These are phyloP conservation scores for Uropetala carovei DNA, from an alignment of 2,888 invertebrate species.

Conservation along the genomic window DNA sequence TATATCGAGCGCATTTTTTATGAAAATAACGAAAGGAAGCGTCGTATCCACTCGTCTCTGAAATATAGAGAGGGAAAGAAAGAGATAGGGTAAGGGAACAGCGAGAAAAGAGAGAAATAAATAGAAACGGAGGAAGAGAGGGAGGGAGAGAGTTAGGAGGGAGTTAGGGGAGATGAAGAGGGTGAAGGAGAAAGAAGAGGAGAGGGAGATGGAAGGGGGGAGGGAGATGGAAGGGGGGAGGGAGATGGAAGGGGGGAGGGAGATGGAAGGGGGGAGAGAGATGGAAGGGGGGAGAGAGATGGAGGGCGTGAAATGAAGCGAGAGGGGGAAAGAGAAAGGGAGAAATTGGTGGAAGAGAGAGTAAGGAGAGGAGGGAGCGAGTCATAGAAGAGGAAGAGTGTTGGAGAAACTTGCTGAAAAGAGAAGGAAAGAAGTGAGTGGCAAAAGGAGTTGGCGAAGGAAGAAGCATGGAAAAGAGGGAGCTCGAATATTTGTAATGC, in stretches of 20 bases:
- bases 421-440: no score
- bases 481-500: constrained; percentile 11
- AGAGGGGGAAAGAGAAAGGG: constrained; percentile 22
- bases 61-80: no score
- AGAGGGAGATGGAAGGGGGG: background rate
- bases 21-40: no score
- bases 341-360: background rate
- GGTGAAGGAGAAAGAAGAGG: background rate
- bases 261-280: no score
- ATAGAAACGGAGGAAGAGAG: background rate
- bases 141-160: background rate
- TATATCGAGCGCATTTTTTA: no score
- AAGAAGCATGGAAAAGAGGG: background rate
- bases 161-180: background rate
- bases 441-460: no score
- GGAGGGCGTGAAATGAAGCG: background rate
- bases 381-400: no score
- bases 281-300: background rate
- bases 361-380: background rate
- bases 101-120: background rate
- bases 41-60: no score
- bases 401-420: no score
- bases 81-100: no score
- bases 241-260: background rate
- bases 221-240: background rate